These are phyloP conservation scores for Ctenopoma kingsleyae DNA, from an alignment of 2,797 vertebrate genomes.

Conservation along the genomic window DNA sequence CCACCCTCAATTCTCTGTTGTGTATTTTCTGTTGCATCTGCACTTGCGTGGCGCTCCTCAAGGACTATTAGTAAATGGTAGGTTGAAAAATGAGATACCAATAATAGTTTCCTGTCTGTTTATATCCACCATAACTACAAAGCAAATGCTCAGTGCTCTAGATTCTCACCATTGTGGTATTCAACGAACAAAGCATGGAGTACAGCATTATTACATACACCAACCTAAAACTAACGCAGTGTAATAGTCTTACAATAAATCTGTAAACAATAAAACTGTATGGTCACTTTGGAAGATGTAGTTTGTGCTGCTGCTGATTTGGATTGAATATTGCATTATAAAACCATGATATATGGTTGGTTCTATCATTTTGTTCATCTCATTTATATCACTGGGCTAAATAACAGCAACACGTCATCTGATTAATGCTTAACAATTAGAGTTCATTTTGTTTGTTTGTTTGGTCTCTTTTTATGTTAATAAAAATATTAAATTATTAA, in stretches of 20 bases:
- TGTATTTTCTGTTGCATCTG: constrained; percentile 24
- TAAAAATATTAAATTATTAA: no score
- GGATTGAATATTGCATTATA: not conserved
- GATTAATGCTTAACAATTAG: no score
- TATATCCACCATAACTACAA: constrained; percentile 21
- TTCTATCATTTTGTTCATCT: not conserved
- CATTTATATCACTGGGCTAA: not conserved
- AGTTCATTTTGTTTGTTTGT: no score
- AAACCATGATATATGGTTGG: not conserved
- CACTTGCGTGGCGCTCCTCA: constrained; percentile 2
- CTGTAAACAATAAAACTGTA: no score
- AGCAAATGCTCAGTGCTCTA: not conserved
- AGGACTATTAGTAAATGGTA: constrained; percentile 31
- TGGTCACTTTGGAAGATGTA: not conserved
- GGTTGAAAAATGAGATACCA: constrained; percentile 69
- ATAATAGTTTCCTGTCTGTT: constrained; percentile 57
- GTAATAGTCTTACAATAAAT: not conserved
- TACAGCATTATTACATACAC: not conserved
- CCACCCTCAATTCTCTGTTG: not conserved
- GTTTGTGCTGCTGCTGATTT: not conserved
- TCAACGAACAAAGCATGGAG: not conserved
- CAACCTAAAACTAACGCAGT: not conserved
- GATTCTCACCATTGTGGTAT: not conserved
- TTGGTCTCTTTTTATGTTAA: no score
- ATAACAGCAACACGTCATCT: no score